phyloP scores from a whole-genome alignment of 64 coral and sea anemone species.

The Platygyra sinensis region DNA sequence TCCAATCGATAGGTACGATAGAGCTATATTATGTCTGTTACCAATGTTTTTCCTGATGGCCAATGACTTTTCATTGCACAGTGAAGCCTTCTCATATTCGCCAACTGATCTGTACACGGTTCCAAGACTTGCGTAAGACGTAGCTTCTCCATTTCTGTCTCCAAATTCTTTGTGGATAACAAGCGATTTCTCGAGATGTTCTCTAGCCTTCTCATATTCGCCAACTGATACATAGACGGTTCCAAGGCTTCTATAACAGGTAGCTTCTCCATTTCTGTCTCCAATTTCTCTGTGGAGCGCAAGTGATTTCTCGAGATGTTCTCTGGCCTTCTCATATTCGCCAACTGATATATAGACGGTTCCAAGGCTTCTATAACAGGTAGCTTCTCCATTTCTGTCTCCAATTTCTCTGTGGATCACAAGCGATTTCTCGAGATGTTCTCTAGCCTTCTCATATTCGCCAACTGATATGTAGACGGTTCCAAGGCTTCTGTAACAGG shows the following conservation, averaged over 20 bases:
- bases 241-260: background rate
- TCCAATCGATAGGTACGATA: background rate
- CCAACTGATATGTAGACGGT: background rate
- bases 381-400: too few species aligned
- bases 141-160: background rate
- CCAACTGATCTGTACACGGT: background rate
- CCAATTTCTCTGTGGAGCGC: too few species aligned
- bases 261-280: background rate
- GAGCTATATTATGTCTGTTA: background rate
- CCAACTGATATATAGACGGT: background rate
- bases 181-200: background rate
- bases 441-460: background rate
- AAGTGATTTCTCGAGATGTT: background rate
- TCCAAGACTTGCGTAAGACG: background rate
- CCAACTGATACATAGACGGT: background rate
- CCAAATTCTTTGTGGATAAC: background rate
- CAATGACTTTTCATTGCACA: background rate
- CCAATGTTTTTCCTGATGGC: background rate
- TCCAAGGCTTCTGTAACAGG: background rate
- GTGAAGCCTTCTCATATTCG: background rate
- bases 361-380: background rate
- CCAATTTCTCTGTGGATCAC: background rate
- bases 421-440: background rate
- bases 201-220: background rate
- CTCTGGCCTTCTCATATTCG: background rate